Conservation (phyloP, 1,140 invertebrate genomes). For the Drosophila watanabei region DNA sequence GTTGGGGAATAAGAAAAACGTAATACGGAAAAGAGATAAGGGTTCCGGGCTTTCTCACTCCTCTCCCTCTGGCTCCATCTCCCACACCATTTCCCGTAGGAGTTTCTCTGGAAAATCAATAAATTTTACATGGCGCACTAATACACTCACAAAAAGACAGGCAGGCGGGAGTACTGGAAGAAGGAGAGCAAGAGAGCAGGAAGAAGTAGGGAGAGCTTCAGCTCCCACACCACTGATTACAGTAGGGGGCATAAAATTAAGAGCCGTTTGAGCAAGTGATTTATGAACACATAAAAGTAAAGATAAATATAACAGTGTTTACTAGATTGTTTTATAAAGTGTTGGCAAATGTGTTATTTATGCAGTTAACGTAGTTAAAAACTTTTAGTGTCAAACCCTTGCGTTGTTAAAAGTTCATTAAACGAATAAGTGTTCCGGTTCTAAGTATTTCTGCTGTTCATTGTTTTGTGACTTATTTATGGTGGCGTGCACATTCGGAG, state of each 20-base stretch:
- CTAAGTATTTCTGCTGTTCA: neutral
- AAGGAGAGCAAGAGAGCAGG: conserved; percentile 47
- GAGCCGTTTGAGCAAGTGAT: conserved; percentile 3
- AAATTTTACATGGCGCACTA: conserved; percentile 59
- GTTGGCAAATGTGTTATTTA: neutral
- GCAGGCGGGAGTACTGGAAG: conserved; percentile 25
- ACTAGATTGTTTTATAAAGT: neutral
- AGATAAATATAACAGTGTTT: conserved; percentile 6
- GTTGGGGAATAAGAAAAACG: conserved; percentile 12
- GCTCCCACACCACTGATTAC: conserved; percentile 36
- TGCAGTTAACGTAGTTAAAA: neutral
- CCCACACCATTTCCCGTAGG: conserved; percentile 36
- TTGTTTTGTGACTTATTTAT: neutral
- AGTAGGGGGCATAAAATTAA: conserved; percentile 53
- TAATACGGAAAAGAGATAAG: conserved; percentile 28
- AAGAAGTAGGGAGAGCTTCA: conserved; percentile 48
- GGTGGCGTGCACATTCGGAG: no score
- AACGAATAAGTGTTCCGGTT: neutral
- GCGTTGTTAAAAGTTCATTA: neutral
- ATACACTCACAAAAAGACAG: conserved; percentile 31
- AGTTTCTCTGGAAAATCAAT: conserved; percentile 75
- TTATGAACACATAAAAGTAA: conserved; percentile 7
- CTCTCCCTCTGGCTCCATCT: neutral
- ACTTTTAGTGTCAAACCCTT: no score
- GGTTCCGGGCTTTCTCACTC: conserved; percentile 10